Conservation (phyloP, 2,888 invertebrate species). For the Bursaphelenchus okinawaensis region DNA sequence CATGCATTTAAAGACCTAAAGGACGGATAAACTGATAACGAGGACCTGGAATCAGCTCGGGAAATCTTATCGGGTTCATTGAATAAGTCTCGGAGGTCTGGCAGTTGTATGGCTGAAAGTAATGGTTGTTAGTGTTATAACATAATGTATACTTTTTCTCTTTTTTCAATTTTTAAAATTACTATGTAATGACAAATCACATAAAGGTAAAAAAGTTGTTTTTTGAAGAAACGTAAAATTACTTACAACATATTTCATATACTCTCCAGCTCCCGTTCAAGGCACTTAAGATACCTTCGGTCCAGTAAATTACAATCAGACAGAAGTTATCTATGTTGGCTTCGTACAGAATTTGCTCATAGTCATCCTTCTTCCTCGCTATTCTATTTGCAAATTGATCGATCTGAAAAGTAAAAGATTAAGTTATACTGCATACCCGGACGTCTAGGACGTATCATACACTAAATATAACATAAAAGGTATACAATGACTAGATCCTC, state of each 20-base stretch:
- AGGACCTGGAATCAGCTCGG: background rate
- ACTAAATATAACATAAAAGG: too few species aligned
- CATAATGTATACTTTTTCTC: background rate
- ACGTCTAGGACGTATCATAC: too few species aligned
- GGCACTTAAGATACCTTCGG: constrained; percentile 26
- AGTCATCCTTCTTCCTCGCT: constrained; percentile 1
- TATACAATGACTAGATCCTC: background rate
- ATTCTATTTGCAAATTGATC: constrained; percentile 5
- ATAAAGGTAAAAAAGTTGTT: background rate
- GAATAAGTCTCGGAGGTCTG: background rate
- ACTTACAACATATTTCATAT: constrained; percentile 22
- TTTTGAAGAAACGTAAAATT: background rate
- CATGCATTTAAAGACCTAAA: background rate
- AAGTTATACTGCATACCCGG: too few species aligned
- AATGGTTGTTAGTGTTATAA: background rate
- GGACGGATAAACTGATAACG: background rate
- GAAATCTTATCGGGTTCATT: background rate
- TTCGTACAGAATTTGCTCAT: constrained; percentile 30
- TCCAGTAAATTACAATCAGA: constrained; percentile 31
- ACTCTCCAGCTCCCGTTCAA: constrained; percentile 14
- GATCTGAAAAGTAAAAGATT: background rate
- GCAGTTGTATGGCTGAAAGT: background rate
- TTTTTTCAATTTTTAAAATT: background rate
- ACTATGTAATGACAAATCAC: too few species aligned
- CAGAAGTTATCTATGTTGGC: constrained; percentile 22